phyloP scores from a whole-genome alignment of 2,888 invertebrate species.

The Brachylomia viminalis region DNA sequence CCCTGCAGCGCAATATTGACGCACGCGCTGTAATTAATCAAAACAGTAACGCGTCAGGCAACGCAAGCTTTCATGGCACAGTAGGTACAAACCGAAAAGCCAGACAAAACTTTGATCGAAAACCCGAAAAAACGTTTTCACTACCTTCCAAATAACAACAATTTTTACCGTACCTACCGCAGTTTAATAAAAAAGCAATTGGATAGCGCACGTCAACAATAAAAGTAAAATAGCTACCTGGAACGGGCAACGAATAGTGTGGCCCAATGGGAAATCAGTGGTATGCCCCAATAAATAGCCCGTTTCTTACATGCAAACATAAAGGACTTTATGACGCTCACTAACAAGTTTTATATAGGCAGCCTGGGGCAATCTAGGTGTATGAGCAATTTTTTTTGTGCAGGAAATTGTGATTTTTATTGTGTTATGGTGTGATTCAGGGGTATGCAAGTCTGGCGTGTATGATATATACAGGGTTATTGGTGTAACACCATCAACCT shows the following conservation, averaged over 20 bases:
- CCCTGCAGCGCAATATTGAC: no score
- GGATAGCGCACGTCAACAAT: constrained; percentile 59
- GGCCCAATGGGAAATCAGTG: constrained; percentile 65
- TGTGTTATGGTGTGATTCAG: background rate
- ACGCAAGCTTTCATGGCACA: background rate
- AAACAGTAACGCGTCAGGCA: background rate
- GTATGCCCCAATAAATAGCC: constrained; percentile 57
- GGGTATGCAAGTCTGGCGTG: background rate
- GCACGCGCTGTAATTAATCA: no score
- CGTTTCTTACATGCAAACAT: constrained; percentile 65
- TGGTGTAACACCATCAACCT: no score
- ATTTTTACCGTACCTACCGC: constrained; percentile 31
- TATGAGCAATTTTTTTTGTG: constrained; percentile 6
- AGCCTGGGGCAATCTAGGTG: constrained; percentile 12
- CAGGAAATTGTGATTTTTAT: background rate
- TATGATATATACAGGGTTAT: no score
- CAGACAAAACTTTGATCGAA: constrained; percentile 7
- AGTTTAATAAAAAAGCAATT: constrained; percentile 63
- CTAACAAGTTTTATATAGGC: constrained; percentile 49
- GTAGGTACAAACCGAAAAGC: background rate
- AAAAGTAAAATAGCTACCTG: constrained; percentile 63
- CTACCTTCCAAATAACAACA: constrained; percentile 19
- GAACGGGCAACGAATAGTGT: constrained; percentile 59
- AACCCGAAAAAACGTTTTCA: constrained; percentile 17
- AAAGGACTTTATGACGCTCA: constrained; percentile 46